phyloP scores from a whole-genome alignment of 2,888 invertebrate genomes.

The Coelinius sp. region DNA sequence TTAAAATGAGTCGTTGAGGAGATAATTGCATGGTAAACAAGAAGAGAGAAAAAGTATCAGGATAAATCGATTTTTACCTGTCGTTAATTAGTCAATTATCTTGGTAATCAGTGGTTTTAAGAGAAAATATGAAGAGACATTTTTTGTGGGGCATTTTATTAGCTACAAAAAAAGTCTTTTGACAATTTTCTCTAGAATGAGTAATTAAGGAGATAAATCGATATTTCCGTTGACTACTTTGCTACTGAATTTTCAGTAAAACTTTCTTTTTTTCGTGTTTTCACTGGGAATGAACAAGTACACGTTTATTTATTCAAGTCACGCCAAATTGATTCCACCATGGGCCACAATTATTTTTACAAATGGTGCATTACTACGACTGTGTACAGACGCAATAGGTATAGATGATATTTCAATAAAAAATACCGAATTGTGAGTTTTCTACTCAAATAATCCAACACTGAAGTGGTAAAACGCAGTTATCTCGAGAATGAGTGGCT shows the following conservation, averaged over 20 bases:
- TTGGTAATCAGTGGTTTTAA: too few species aligned
- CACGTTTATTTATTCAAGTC: conserved; percentile 8
- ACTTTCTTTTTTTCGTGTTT: neutral
- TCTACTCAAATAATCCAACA: neutral
- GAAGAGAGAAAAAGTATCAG: too few species aligned
- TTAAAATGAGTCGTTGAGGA: neutral
- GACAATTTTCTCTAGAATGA: too few species aligned
- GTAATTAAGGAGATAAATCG: too few species aligned
- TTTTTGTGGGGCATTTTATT: too few species aligned
- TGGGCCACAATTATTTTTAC: neutral
- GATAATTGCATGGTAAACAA: neutral
- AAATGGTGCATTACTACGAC: conserved; percentile 16
- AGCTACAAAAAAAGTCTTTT: too few species aligned
- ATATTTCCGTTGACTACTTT: neutral
- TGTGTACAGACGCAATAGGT: conserved; percentile 8
- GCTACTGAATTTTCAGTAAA: neutral
- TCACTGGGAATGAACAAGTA: neutral
- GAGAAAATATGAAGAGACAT: too few species aligned
- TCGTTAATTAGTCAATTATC: too few species aligned
- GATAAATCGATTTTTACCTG: too few species aligned
- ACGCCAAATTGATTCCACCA: conserved; percentile 7
- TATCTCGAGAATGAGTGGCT: neutral
- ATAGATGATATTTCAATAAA: neutral
- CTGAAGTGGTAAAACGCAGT: neutral
- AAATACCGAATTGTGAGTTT: neutral